Evolutionary conservation across 1,140 invertebrate genomes (phyloP), one percentile per base, ranked within the genome.

Genomic region (Brachionus sp.): DNA sequence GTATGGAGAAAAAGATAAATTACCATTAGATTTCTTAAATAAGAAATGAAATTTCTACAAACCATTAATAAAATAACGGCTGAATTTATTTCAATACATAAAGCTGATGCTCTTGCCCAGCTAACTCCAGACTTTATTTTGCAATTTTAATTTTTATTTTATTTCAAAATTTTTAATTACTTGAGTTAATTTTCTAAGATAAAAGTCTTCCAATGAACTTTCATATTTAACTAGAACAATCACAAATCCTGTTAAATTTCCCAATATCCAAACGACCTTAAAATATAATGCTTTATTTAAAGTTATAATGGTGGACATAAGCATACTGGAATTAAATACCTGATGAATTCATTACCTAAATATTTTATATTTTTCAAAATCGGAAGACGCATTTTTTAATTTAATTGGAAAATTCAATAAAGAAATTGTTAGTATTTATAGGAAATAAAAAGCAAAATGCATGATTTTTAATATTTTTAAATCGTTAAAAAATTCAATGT

Each of bases 1-100:
- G n/a, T 5, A 0, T n/a, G 6, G 5, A 9, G 19, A 37, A 73
- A 13, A 16, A 42, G 13, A 42, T 16, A 9, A 19, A 25, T 46
- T 78, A 46, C 39, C 19, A 64, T 29, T 9, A 78, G 16, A 64
- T 37, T 37, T 84, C 88, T 84, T 4, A 87, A 78, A 75, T 85
- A 87, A 25, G 87, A 87, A 10, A 88, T 83, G 1, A 88, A 83
- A 80, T 89, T 89, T 29, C 88, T 84, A 78, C 88, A 89, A 7
- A 89, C 88, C 68, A 88, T 87, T 62, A 89, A 53, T 12, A 89
- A 80, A 23, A 88, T 86, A 12, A 88, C 85, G 84, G 87, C 86
- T 70, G 87, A 88, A 84, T 89, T 88, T 29, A 88, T 85, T 64
- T 89, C 88, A 1, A 89, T 84, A 62, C 86, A 86, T 6, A 86